phyloP scores from a whole-genome alignment of 2,888 invertebrate species.

The Seladonia tumulorum region DNA sequence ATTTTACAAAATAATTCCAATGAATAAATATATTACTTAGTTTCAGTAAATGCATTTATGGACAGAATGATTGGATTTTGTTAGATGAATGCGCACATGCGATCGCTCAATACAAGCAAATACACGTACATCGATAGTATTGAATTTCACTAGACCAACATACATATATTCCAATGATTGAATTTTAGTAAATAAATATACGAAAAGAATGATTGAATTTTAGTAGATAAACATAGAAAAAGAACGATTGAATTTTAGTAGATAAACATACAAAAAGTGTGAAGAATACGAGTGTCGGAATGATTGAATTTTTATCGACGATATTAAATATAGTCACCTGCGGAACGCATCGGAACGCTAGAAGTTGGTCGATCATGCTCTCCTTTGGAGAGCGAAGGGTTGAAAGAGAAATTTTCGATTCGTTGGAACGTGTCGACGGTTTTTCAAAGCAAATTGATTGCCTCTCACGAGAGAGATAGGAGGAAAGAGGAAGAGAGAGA shows the following conservation, averaged over 20 bases:
- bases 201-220: too few relatives aligned
- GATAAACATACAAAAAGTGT: neutral
- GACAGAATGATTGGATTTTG: neutral
- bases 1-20: neutral
- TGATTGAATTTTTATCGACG: neutral
- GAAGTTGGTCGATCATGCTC: neutral
- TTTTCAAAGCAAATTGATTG: slow-evolving; percentile 6
- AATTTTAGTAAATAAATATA: neutral
- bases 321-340: neutral
- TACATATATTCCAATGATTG: neutral
- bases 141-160: neutral
- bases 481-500: neutral
- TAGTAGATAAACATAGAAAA: too few relatives aligned
- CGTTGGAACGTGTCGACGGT: slow-evolving; percentile 6
- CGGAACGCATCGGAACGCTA: neutral
- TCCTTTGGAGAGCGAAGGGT: neutral
- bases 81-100: neutral
- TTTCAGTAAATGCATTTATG: neutral
- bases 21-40: neutral
- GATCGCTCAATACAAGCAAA: neutral
- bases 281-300: neutral
- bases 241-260: neutral
- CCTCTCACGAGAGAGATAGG: neutral
- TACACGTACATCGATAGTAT: neutral
- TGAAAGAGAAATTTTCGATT: slow-evolving; percentile 3